Base-by-base conservation (phyloP, 2,113 vertebrate species). In the Salvelinus sp. region DNA sequence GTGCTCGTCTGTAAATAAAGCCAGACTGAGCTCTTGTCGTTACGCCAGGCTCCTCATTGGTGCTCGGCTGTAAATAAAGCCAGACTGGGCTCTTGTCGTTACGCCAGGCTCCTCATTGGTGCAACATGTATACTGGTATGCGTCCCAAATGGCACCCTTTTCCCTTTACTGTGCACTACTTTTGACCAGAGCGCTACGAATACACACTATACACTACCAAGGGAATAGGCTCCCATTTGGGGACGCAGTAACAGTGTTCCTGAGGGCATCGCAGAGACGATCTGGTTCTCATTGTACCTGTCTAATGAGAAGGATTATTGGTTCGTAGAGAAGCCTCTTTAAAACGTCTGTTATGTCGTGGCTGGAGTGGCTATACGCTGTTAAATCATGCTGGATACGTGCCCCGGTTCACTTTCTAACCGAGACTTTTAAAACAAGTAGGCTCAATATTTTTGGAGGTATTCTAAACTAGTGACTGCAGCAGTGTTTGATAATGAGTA, bases 261-360 rank as follows among this genome's bases (percentile, higher is more conserved):
- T 62, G 54, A 58, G 27, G 27, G 70, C 16, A 16, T 10, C 3
- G 2, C 38, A 44, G 27, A 20, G 28, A 30, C 64, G 7, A 23
- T 66, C 64, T 66, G 13, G 70, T 58, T 72, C 28, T 72, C 3
- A 22, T 72, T 72, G 2, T 72, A 60, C 27, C 57, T 72, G 14
- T 57, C 18, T 33, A 62, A 72, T 62, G 60, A 22, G 9, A 60
- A 33, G 57, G 54, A 62, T 62, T 62, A 62, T 72, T 62, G 27
- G 54, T 62, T 62, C 13, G 30, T n/a, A 38, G 28, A 72, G 60
- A 14, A 22, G 57, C 6, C 30, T 62, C 58, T 30, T 38, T n/a
- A 20, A 28, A 33, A 12, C 12, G 38, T 54, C 25, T 33, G 9
- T 54, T 72, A 6, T 60, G 22, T 54, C 2, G 28, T 62, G 71